Evolutionary conservation across 2,113 vertebrate genomes (phyloP).

Genomic region (Podarcis cretensis): DNA sequence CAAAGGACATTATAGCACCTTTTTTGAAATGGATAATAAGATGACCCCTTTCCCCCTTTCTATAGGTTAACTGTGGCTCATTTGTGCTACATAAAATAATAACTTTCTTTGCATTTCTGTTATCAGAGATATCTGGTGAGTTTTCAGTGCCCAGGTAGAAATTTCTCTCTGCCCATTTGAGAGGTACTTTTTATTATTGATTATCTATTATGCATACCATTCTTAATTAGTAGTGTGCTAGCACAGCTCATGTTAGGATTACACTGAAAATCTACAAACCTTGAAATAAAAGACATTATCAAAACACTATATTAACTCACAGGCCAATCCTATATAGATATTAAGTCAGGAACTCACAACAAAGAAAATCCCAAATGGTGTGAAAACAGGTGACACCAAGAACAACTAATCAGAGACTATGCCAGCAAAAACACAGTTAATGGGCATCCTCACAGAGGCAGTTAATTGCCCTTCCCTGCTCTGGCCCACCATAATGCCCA

Average conservation of each 20-base stretch:
- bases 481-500: too few species aligned
- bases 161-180: conserved; percentile 8
- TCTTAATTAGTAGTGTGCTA: neutral
- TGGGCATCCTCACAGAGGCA: too few species aligned
- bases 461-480: too few species aligned
- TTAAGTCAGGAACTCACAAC: too few species aligned
- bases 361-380: too few species aligned
- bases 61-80: conserved; percentile 8
- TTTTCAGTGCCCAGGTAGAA: neutral
- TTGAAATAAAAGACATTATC: neutral
- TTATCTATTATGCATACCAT: neutral
- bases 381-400: too few species aligned
- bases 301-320: neutral
- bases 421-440: too few species aligned
- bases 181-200: neutral
- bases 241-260: neutral
- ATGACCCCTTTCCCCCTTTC: conserved; percentile 8
- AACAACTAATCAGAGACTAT: too few species aligned
- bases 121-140: neutral
- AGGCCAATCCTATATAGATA: neutral
- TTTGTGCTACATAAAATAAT: conserved; percentile 30
- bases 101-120: conserved; percentile 9
- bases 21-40: conserved; percentile 27
- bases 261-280: neutral
- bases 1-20: neutral